Evolutionary conservation across 2,888 invertebrate genomes (phyloP).

Genomic region (Rhamphomyia laevipes): DNA sequence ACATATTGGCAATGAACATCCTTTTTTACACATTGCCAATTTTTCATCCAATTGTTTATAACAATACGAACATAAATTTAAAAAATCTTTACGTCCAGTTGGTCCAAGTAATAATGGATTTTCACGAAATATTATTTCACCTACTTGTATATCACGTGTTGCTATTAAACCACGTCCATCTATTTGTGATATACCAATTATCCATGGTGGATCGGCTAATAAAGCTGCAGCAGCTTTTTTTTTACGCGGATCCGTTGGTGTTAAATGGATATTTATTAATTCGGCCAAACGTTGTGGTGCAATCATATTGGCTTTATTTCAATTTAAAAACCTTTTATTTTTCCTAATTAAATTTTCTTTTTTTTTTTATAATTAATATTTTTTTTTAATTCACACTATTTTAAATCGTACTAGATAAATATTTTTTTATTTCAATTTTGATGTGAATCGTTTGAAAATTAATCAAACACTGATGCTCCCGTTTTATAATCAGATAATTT

Average conservation of each 20-base stretch:
- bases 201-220: conserved; percentile 40
- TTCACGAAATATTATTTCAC: conserved; percentile 61
- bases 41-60: conserved; percentile 39
- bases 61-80: conserved; percentile 55
- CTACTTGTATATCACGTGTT: conserved; percentile 48
- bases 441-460: no score
- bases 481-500: no score
- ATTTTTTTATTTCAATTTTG: no score
- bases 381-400: no score
- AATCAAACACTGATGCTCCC: no score
- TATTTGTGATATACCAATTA: conserved; percentile 45
- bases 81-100: conserved; percentile 42
- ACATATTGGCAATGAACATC: conserved; percentile 61
- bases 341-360: no score
- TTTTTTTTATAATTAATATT: no score
- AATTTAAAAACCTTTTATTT: no score
- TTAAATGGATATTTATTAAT: conserved; percentile 25
- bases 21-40: conserved; percentile 43
- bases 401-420: no score
- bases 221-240: conserved; percentile 1
- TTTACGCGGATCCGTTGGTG: conserved; percentile 1
- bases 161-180: conserved; percentile 65
- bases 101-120: conserved; percentile 59
- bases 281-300: conserved; percentile 32
- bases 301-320: conserved; percentile 22